Conservation (phyloP, 2,888 invertebrate genomes). For the Spialia ferax region DNA sequence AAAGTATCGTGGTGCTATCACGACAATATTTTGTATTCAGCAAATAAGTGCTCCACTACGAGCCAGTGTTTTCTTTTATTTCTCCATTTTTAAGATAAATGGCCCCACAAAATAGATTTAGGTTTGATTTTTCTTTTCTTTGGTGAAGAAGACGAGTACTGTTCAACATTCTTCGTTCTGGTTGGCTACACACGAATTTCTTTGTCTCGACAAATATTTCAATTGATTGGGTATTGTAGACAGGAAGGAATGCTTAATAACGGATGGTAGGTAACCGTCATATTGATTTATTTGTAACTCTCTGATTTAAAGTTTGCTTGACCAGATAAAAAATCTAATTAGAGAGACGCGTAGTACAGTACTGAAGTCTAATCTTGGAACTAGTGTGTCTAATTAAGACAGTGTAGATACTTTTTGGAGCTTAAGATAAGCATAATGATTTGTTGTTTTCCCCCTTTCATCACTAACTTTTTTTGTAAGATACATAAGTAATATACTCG, state of each 20-base stretch:
- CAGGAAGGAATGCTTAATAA: constrained; percentile 7
- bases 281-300: background rate
- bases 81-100: constrained; percentile 28
- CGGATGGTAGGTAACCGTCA: background rate
- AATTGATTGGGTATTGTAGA: constrained; percentile 6
- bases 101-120: constrained; percentile 33
- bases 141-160: constrained; percentile 2
- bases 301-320: too few species aligned
- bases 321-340: too few species aligned
- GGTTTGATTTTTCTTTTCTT: constrained; percentile 22
- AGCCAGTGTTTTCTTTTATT: constrained; percentile 23
- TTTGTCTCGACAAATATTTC: constrained; percentile 22
- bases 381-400: too few species aligned
- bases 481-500: too few species aligned
- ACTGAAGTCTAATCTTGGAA: too few species aligned
- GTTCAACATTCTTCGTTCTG: constrained; percentile 15
- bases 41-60: constrained; percentile 32
- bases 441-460: too few species aligned
- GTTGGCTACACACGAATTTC: constrained; percentile 21
- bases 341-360: too few species aligned
- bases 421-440: too few species aligned
- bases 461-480: too few species aligned
- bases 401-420: too few species aligned
- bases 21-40: constrained; percentile 32
- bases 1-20: constrained; percentile 20